Base-by-base conservation (phyloP, 2,113 vertebrate species). In the Caracal caracal region DNA sequence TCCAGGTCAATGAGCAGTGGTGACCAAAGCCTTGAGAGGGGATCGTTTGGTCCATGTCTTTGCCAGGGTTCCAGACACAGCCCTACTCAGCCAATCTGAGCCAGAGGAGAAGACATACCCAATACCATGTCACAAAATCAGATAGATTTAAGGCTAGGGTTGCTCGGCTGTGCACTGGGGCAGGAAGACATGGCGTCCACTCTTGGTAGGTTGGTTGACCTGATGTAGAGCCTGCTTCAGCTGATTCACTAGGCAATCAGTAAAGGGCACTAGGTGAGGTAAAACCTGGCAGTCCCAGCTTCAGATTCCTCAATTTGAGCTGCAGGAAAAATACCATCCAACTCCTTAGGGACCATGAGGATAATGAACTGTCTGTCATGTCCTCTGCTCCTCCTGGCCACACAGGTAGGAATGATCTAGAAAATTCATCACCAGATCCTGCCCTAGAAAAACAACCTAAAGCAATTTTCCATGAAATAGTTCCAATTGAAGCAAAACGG, bases 301-400 rank as follows among this genome's bases (percentile, higher is more conserved):
- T 19, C 70, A 12, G n/a, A 11, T 33, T 76, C 70, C 19, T 40
- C 70, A 37, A 20, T 37, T 56, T 24, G 19, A 75, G 19, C 1
- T 1, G 22, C 26, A 33, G 11, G 40, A 51, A 12, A 24, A 76
- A 63, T 5, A 8, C 6, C 0, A 3, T 12, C 59, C 43, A 26
- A 0, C 1, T 53, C n/a, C 56, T 26, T 1, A 9, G 19, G 15
- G 33, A 16, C 40, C 0, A 5, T 1, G 5, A 75, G 17, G 17
- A 7, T 73, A 63, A 49, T 84, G 24, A 53, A 26, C 33, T 11
- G 1, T 24, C 26, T 17, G 26, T 33, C n/a, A 2, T 26, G 26
- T 19, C 4, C 12, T 51, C 40, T 65, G 56, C 43, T 65, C 40
- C 56, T 40, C 33, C 53, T 33, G 56, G 26, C 12, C 33, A 0